Percentiles rank a stretch among this genome's conserved stretches.
Evolutionary conservation across 1,140 invertebrate genomes (phyloP).

Genomic region (Brachionus sp.): DNA sequence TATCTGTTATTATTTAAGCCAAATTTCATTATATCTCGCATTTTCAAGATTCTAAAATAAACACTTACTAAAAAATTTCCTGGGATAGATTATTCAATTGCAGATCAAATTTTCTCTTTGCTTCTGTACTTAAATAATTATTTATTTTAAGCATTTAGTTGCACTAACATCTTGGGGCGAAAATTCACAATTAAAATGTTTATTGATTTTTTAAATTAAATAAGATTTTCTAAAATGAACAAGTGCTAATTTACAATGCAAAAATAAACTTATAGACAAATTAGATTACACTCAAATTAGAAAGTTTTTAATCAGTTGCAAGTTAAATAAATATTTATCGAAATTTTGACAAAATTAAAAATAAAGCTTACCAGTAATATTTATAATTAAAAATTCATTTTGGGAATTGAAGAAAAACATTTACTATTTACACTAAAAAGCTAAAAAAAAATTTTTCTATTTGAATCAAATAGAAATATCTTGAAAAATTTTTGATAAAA

Average conservation of each 20-base stretch:
- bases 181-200: not conserved
- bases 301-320: not conserved
- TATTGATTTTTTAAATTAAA: not conserved
- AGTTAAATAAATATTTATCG: not conserved
- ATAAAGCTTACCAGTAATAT: not conserved
- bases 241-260: not conserved
- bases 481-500: not conserved
- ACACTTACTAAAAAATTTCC: not conserved
- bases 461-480: not conserved
- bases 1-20: not conserved
- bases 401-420: not conserved
- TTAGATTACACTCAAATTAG: not conserved
- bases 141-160: not conserved
- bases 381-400: not conserved
- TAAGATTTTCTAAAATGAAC: not conserved
- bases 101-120: not conserved
- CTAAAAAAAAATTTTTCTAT: not conserved
- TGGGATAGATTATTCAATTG: not conserved
- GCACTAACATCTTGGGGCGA: not conserved
- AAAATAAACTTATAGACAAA: not conserved
- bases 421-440: not conserved
- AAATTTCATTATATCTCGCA: not conserved
- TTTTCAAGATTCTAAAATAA: not conserved
- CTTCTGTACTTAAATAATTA: not conserved
- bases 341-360: not conserved